Conservation (phyloP, 1,140 invertebrate genomes). For the Bombus turneri region DNA sequence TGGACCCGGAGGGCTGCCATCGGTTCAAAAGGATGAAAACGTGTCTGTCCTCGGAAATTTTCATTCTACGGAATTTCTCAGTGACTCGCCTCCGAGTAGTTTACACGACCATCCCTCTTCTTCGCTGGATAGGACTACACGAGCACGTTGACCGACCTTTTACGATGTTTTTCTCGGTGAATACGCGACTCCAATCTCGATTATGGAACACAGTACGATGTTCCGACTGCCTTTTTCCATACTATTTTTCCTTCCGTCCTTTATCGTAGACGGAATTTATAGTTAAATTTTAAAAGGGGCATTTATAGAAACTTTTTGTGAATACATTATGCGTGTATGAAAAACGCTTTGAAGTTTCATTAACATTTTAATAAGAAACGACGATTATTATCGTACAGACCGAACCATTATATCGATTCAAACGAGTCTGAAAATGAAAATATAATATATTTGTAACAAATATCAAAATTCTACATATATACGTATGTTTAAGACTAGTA, state of each 20-base stretch:
- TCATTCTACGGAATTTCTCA: slow-evolving; percentile 4
- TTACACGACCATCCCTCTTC: not conserved
- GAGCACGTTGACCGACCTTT: not conserved
- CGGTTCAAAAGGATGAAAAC: slow-evolving; percentile 38
- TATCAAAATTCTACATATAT: too few relatives aligned
- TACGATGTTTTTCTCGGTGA: not conserved
- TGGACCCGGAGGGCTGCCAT: slow-evolving; percentile 48
- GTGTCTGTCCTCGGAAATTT: not conserved
- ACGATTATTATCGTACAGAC: too few relatives aligned
- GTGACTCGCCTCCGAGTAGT: not conserved
- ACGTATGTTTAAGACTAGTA: too few relatives aligned
- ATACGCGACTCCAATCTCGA: slow-evolving; percentile 21
- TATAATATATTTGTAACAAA: too few relatives aligned
- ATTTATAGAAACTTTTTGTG: too few relatives aligned
- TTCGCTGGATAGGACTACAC: not conserved
- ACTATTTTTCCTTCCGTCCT: too few relatives aligned
- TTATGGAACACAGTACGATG: not conserved
- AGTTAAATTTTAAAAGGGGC: not conserved
- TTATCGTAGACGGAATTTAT: not conserved
- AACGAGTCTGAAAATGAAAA: too few relatives aligned
- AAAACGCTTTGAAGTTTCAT: not conserved
- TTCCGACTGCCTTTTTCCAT: not conserved
- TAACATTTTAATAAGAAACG: not conserved
- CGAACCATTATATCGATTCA: too few relatives aligned
- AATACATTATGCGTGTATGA: not conserved